Evolutionary conservation across 2,113 vertebrate genomes (phyloP), one percentile per base, ranked within the genome.

Genomic region (Phaetusa simplex): DNA sequence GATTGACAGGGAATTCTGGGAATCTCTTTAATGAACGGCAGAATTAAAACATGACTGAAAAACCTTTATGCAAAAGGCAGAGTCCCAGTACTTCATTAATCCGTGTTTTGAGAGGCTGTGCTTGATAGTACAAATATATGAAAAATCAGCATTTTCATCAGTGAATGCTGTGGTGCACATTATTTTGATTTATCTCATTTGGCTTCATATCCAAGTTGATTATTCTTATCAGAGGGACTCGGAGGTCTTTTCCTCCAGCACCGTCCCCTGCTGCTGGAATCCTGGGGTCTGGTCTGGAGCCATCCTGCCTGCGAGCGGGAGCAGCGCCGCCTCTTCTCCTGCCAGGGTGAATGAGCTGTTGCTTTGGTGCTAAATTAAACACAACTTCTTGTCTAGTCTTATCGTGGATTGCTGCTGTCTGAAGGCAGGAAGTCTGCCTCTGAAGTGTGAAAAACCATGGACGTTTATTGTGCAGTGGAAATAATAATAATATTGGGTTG

Each of bases 21-120:
- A 69, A 69, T 88, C 58, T 91, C 45, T 82, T 83, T 55, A 82
- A 76, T 87, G 72, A 93, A 71, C 14, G 9, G 50, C 55, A 78
- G 59, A 93, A 87, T 69, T 93, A 95, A 95, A 95, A 95, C 29
- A 22, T 77, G 43, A 83, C 69, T 67, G 61, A 69, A 92, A 88
- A 95, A 34, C 30, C 21, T 52, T 86, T 86, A 38, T 71, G 22
- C 21, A 64, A 36, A 86, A 93, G 43, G 15, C 59, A 47, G 62
- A 65, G 62, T 49, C 58, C 15, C 6, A 4, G 11, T 84, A 45
- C 55, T 84, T 92, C 47, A 20, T 87, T 83, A 93, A 88, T 93
- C 85, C 50, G 0, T 74, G 29, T 92, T 78, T 77, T 86, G 43
- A 52, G 73, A 82, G 67, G n/a, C 40, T 94, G 50, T 89, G 56